Conservation (phyloP, 2,797 vertebrate species). For the Eleutherodactylus coqui region DNA sequence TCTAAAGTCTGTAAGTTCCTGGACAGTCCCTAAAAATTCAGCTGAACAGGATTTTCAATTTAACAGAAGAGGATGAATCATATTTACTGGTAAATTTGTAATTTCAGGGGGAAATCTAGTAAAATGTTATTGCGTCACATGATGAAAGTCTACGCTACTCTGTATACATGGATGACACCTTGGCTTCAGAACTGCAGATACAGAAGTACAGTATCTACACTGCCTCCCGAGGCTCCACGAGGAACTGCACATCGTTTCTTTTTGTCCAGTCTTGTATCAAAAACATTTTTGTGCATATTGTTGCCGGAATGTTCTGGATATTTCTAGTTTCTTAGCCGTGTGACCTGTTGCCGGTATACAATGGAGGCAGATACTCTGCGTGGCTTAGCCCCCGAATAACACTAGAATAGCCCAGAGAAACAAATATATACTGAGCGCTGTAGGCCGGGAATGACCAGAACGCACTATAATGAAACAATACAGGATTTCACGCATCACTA, state of each 20-base stretch:
- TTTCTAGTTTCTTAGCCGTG: background rate
- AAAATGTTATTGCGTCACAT: conserved; percentile 31
- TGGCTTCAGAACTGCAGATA: conserved; percentile 1
- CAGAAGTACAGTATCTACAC: background rate
- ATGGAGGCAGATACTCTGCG: background rate
- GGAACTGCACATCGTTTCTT: background rate
- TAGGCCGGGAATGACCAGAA: background rate
- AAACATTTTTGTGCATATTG: background rate
- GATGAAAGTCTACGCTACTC: background rate
- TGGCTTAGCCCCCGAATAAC: background rate
- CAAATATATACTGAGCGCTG: background rate
- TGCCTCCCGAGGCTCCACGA: background rate
- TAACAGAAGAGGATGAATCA: background rate
- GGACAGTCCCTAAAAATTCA: too few species aligned
- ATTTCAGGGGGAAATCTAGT: background rate
- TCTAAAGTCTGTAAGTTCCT: too few species aligned
- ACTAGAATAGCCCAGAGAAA: background rate
- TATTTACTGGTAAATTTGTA: background rate
- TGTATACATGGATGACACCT: background rate
- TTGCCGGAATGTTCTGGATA: background rate
- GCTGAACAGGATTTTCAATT: background rate
- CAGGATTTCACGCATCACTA: background rate
- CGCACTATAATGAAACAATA: background rate
- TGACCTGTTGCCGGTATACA: background rate
- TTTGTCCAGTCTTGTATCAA: background rate